A percentile compares a stretch with the other conserved stretches of the same genome.
Evolutionary conservation across 2,797 vertebrate genomes (phyloP).

Genomic region (Rhodeus uyekii): DNA sequence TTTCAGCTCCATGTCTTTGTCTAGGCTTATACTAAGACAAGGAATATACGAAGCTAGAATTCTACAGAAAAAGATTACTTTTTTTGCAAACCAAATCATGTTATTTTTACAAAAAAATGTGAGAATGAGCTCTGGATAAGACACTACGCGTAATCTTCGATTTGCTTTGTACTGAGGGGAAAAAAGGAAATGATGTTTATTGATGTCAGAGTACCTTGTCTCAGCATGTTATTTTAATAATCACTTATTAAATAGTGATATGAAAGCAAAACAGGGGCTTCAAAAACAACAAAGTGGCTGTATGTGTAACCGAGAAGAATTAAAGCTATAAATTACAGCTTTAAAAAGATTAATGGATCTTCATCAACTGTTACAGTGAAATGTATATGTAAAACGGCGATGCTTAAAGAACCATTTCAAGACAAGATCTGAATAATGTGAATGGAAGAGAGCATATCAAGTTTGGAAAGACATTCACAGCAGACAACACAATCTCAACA

Average conservation of each 20-base stretch:
- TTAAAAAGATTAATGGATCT: conserved; percentile 60
- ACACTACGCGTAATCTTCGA: conserved; percentile 69
- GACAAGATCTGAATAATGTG: conserved; percentile 27
- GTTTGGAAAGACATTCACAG: not conserved
- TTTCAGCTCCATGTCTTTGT: conserved; percentile 66
- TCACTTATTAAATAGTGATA: conserved; percentile 64
- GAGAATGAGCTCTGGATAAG: conserved; percentile 76
- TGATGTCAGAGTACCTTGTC: conserved; percentile 54
- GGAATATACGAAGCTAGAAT: conserved; percentile 1
- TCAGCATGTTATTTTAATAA: conserved; percentile 59
- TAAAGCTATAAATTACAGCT: not conserved
- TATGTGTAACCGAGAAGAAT: conserved; percentile 8
- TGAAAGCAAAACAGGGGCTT: conserved; percentile 52
- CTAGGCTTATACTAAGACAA: conserved; percentile 68
- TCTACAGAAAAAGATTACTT: conserved; percentile 69
- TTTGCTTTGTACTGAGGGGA: conserved; percentile 30
- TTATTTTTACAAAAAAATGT: conserved; percentile 73
- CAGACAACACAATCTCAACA: not conserved
- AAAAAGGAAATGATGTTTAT: conserved; percentile 49
- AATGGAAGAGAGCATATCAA: not conserved
- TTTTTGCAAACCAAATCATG: conserved; percentile 82
- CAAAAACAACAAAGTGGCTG: conserved; percentile 48
- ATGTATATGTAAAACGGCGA: conserved; percentile 73
- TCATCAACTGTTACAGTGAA: conserved; percentile 63
- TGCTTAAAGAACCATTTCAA: conserved; percentile 62